Base-by-base conservation (phyloP, 2,888 invertebrate species). In the Malthinus seriepunctatus region DNA sequence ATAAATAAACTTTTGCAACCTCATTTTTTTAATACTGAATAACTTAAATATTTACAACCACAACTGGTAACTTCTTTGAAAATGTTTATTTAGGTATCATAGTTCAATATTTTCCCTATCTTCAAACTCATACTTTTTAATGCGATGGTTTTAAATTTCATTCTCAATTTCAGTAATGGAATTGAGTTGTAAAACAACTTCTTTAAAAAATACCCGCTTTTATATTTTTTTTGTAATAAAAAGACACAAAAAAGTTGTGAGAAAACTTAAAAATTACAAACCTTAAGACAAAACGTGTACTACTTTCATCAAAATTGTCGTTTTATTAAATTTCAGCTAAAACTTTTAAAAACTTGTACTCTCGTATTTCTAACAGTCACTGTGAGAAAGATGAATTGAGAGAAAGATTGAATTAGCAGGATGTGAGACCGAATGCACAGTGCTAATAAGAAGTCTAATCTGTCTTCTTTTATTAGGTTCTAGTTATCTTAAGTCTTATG, bases 401-500 rank as follows among this genome's bases (percentile, higher is more conserved):
- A 67, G 67, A 67, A 69, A 69, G 71, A 75, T 67, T 67, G 62
- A 67, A 67, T 67, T 67, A 65, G 71, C 58, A 60, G 67, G 64
- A 66, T 67, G 71, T 71, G 72, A 69, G 69, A 65, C 67, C 63
- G 71, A 74, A 71, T 72, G 67, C 70, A 69, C 64, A 62, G 64
- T 64, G 70, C 69, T 73, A 74, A 73, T 74, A 73, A 72, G 69
- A 71, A 68, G 64, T 62, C 68, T 73, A 70, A 76, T 76, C 76
- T 72, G 72, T 76, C 76, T 76, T 76, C 76, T 71, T 76, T 76
- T 69, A 71, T 73, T 73, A 73, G 68, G 67, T 70, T 55, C 58
- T 42, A 56, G 53, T 62, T 60, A 59, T 59, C 53, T 59, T 37
- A 15, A 33, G 51, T 47, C 54, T 53, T 34, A 51, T 46, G 39